Conservation (phyloP, 1,140 invertebrate species). For the Ostrea denselamellosa region DNA sequence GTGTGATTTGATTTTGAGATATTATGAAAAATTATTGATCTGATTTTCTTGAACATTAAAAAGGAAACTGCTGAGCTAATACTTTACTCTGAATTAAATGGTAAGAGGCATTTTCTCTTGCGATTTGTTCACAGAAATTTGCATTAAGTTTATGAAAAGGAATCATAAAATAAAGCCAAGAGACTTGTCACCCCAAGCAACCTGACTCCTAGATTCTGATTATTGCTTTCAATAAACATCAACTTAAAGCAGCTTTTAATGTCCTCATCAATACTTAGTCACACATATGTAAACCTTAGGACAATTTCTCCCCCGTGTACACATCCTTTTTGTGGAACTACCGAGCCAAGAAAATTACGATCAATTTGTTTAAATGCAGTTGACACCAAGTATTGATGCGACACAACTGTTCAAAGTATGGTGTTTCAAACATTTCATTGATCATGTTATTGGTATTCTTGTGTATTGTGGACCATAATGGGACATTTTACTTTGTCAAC, state of each 20-base stretch:
- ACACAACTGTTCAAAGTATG: constrained; percentile 26
- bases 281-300: constrained; percentile 32
- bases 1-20: neutral
- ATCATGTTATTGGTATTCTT: constrained; percentile 20
- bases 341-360: constrained; percentile 37
- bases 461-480: constrained; percentile 28
- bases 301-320: constrained; percentile 27
- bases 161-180: constrained; percentile 7
- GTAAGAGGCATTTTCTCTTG: constrained; percentile 10
- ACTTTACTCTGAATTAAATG: constrained; percentile 6
- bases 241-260: constrained; percentile 33
- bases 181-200: constrained; percentile 14
- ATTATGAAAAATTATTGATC: constrained; percentile 21
- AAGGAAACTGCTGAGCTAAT: neutral
- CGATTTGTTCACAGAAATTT: neutral
- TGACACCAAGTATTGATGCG: constrained; percentile 30
- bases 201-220: neutral
- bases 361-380: constrained; percentile 40
- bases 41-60: neutral
- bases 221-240: constrained; percentile 2
- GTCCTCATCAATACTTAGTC: constrained; percentile 35
- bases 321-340: constrained; percentile 28
- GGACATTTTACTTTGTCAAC: constrained; percentile 37
- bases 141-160: constrained; percentile 7
- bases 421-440: constrained; percentile 33